Evolutionary conservation across 2,888 invertebrate species (phyloP), one percentile per base, ranked within the genome.

Genomic region (Orthonevra nobilis): DNA sequence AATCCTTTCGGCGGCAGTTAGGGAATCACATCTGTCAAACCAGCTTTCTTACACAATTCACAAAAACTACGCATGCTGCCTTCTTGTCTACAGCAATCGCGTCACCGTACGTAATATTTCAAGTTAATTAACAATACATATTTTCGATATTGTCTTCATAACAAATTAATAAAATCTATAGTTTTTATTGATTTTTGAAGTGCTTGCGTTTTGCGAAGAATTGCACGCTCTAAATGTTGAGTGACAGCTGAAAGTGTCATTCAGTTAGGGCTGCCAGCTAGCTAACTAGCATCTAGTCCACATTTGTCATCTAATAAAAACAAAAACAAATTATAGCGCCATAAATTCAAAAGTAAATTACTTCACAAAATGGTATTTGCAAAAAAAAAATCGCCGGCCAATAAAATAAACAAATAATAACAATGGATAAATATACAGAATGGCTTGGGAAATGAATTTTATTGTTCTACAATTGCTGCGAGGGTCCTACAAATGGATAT

Each of bases 391-490:
- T 32, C 26, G 34, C 36, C n/a, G 52, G 28, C 19, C n/a, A 23
- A 23, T 15, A 54, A n/a, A n/a, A 54, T 66, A 54, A 66, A 56
- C 54, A 66, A 54, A 54, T 46, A 54, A 56, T 52, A 56, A 66
- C 54, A 36, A 12, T n/a, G 32, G 54, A 54, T 66, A 54, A 54
- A 66, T 56, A 34, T 44, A 14, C 40, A 12, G 12, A 28, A 7
- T 10, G 20, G 28, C 19, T 36, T 38, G 50, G 40, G 36, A 32
- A 36, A 48, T 61, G 46, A 50, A 50, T 63, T 48, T 60, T 38
- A 40, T 50, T 30, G 14, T 38, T 48, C 6, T 26, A 30, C 48
- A 63, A 20, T 28, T 63, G 48, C 14, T 23, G 42, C n/a, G 34
- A 44, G 64, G 42, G 26, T 64, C 42, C 52, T 46, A 30, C 26